A percentile compares a stretch with the other conserved stretches of the same genome.
Conservation (phyloP, 2,113 vertebrate species). For the Daubentonia madagascariensis region DNA sequence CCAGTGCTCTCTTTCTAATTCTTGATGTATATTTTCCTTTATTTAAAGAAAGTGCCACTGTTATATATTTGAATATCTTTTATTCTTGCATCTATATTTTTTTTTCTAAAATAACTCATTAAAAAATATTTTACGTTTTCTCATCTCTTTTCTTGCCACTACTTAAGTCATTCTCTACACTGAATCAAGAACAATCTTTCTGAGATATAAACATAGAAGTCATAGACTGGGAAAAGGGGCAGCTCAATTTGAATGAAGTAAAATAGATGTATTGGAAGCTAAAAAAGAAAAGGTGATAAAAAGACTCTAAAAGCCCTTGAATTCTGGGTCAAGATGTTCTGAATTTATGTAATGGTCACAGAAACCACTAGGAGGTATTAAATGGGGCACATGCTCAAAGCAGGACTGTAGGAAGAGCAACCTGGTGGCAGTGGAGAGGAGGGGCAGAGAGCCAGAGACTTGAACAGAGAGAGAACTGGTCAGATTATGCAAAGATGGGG, state of each 20-base stretch:
- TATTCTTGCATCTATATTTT: not conserved
- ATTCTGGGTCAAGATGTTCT: not conserved
- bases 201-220: not conserved
- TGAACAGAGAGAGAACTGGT: not conserved
- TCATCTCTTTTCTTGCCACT: not conserved
- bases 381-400: rapidly evolving
- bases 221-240: not conserved
- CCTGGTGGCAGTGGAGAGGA: rapidly evolving
- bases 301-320: not conserved
- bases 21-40: not conserved
- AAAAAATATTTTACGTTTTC: not conserved
- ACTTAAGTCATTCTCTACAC: not conserved
- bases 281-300: not conserved
- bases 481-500: not conserved
- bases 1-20: not conserved
- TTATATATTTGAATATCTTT: not conserved
- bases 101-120: not conserved
- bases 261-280: not conserved
- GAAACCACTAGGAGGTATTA: not conserved
- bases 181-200: not conserved
- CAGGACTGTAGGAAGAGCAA: not conserved
- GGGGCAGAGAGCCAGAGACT: rapidly evolving
- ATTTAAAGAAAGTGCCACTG: not conserved
- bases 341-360: not conserved
- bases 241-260: not conserved